Evolutionary conservation across 2,888 invertebrate species (phyloP), one percentile per base, ranked within the genome.

Genomic region (Andrena chrysosceles): DNA sequence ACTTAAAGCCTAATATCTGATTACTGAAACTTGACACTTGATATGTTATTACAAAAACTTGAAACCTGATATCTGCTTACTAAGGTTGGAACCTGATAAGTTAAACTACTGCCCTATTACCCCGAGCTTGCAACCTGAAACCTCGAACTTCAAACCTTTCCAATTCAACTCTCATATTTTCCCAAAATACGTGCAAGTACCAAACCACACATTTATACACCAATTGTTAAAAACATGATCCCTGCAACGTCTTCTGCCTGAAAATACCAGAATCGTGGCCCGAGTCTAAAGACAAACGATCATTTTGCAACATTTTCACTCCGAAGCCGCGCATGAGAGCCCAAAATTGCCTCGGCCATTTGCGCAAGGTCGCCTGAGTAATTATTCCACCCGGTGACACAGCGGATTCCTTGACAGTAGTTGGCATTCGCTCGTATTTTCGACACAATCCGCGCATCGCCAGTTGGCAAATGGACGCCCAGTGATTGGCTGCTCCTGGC

Each of bases 401-500:
- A 52, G 52, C 49, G 49, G 52, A 63, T 49, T 72, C 49, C 72
- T 42, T 76, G 64, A 69, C 67, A 26, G 49, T 26, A 16, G 56
- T 72, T 81, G 80, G 80, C 80, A 59, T 35, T 42, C 48, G 49
- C 5, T 33, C 48, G 29, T 2, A 2, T 49, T 71, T 71, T 60
- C 64, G 54, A 71, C 63, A 81, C n/a, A 31, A 67, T 71, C 56
- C 67, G 49, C 1, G 59, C 16, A 33, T 20, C n/a, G 68, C 63
- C 76, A 76, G 48, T 56, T 78, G 78, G 77, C 78, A 69, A 35
- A 64, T 35, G n/a, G n/a, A 6, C 23, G 23, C 10, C 35, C 74
- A 2, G 13, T 33, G 29, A n/a, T 70, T 49, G 35, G 52, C 52
- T 26, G 62, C n/a, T 76, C 7, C 10, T n/a, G 31, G n/a, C 29